These are phyloP conservation scores for Gobiocypris rarus DNA, from an alignment of 2,113 vertebrate species.

Conservation along the genomic window DNA sequence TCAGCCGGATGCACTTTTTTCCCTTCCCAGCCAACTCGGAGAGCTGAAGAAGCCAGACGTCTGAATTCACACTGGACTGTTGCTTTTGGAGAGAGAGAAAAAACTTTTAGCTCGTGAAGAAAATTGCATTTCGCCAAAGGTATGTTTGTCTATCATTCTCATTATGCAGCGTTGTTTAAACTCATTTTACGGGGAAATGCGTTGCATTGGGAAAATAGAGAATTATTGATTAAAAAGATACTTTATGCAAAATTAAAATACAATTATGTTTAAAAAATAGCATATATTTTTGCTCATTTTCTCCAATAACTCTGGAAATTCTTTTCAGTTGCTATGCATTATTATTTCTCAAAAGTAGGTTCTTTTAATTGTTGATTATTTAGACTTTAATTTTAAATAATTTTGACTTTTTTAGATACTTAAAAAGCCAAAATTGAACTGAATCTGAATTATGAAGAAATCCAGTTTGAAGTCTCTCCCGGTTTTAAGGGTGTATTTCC, in stretches of 20 bases:
- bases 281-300: background rate
- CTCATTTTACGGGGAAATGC: background rate
- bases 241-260: background rate
- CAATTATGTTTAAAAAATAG: background rate
- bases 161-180: background rate
- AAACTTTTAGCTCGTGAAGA: background rate
- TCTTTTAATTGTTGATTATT: background rate
- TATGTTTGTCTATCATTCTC: slow-evolving; percentile 25
- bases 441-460: background rate
- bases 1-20: slow-evolving; percentile 61
- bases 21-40: slow-evolving; percentile 44
- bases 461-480: slow-evolving; percentile 37
- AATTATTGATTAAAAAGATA: background rate
- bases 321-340: too few relatives aligned
- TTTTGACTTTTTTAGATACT: too few relatives aligned
- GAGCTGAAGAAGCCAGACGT: slow-evolving; percentile 64
- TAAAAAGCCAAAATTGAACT: too few relatives aligned
- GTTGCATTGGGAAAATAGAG: too few relatives aligned
- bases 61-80: slow-evolving; percentile 47
- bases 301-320: too few relatives aligned
- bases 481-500: slow-evolving; percentile 65
- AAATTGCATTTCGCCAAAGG: slow-evolving; percentile 23
- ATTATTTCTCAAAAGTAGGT: background rate
- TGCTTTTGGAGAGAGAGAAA: background rate
- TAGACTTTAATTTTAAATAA: too few relatives aligned